phyloP scores from a whole-genome alignment of 1,140 invertebrate genomes.

The Platorchestia sp. region DNA sequence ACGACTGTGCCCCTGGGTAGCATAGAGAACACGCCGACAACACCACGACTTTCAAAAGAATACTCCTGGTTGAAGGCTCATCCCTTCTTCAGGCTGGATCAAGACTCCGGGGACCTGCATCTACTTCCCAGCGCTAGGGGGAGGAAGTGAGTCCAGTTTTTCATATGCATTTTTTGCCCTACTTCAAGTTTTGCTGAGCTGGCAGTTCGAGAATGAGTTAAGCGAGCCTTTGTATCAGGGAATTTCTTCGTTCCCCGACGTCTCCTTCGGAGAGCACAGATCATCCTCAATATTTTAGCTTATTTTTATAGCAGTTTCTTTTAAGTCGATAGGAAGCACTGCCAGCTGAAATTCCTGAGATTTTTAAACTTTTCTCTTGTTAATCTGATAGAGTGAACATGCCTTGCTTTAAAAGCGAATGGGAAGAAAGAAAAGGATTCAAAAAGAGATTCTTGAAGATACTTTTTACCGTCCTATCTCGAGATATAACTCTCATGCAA shows the following conservation, averaged over 20 bases:
- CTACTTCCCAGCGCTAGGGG: slow-evolving; percentile 13
- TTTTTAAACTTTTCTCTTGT: no score
- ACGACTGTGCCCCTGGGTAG: not conserved
- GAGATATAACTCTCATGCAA: no score
- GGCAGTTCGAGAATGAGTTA: not conserved
- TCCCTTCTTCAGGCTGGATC: slow-evolving; percentile 34
- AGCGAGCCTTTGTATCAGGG: not conserved
- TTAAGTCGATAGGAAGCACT: not conserved
- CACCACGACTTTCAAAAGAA: not conserved
- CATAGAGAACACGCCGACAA: not conserved
- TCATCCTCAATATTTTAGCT: not conserved
- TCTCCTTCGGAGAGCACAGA: not conserved
- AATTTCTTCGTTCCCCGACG: not conserved
- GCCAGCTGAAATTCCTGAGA: not conserved
- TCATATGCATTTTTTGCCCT: not conserved
- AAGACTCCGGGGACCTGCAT: slow-evolving; percentile 6
- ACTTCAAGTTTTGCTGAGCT: not conserved
- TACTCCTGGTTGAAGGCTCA: slow-evolving; percentile 33
- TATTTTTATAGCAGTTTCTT: not conserved
- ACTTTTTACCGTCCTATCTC: not conserved
- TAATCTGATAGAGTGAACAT: not conserved
- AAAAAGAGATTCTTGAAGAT: not conserved
- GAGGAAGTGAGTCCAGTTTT: slow-evolving; percentile 15
- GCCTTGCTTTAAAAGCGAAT: not conserved
- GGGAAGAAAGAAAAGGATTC: not conserved